These are phyloP conservation scores for Xestia c-nigrum DNA, from an alignment of 2,888 invertebrate genomes.

Conservation along the genomic window DNA sequence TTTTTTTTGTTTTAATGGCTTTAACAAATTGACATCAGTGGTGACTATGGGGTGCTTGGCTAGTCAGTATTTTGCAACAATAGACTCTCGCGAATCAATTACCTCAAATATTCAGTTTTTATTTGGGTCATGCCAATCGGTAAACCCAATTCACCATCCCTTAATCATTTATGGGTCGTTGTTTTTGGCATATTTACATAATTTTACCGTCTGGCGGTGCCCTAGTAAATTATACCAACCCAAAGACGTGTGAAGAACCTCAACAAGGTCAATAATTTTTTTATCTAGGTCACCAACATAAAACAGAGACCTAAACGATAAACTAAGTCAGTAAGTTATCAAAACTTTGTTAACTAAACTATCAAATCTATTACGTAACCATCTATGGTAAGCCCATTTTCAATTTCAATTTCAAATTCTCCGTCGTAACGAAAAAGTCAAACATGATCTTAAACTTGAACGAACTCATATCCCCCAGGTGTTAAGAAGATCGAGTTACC, in stretches of 20 bases:
- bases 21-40: no score
- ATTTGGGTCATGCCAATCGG: background rate
- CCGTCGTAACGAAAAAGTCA: conserved; percentile 32
- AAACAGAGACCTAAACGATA: background rate
- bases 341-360: background rate
- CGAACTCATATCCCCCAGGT: conserved; percentile 42
- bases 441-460: conserved; percentile 38
- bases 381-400: conserved; percentile 6
- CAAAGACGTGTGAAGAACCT: background rate
- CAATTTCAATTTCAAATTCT: conserved; percentile 39
- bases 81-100: background rate
- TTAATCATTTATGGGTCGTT: background rate
- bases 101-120: background rate
- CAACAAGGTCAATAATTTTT: background rate
- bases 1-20: no score
- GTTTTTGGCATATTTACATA: background rate
- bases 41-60: no score
- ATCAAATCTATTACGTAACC: background rate
- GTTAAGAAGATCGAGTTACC: background rate
- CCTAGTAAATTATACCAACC: background rate
- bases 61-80: background rate
- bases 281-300: background rate
- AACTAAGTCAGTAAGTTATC: background rate
- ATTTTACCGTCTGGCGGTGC: background rate
- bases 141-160: background rate